Evolutionary conservation across 2,888 invertebrate species (phyloP), one percentile per base, ranked within the genome.

Genomic region (Corythucha ciliata): DNA sequence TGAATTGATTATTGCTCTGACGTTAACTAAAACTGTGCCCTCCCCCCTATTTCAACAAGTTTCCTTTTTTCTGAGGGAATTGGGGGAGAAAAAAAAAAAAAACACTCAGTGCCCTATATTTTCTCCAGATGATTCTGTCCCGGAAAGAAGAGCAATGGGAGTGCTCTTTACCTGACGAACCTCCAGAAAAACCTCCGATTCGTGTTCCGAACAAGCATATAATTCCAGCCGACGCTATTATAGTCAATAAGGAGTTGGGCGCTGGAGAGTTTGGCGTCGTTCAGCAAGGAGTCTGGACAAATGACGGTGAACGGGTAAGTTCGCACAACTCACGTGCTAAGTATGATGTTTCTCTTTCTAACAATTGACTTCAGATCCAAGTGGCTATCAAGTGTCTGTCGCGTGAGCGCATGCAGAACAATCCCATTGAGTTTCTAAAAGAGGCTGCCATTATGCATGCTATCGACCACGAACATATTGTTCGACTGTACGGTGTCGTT

Each of bases 391-490:
- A 98, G 73, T 93, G 94, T 68, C 72, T 98, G 50, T 89, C 89
- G 36, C 80, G 91, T 57, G 94, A 96, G 66, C 78, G 91, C 52
- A 88, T 98, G 86, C 89, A 93, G 63, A 89, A 90, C 60, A 93
- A 93, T 69, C 91, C 93, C 1, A 85, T 92, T 58, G 94, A 96
- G 69, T 96, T 97, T 71, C 73, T 97, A 44, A 96, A 96, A 69
- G 97, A 98, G 70, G 97, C 97, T 0, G 91, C 91, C 10, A 92
- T 96, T 58, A 96, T 98, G 96, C 94, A 97, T 69, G 83, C 88
- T 57, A 92, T 97, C 62, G 91, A 94, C 67, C 94, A 97, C 68
- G 90, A 92, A 54, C 90, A 93, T 67, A 93, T 98, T 61, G 96
- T 97, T 3, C 76, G 93, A n/a, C 74, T 98, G 52, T 97, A 91